Evolutionary conservation across 2,797 vertebrate species (phyloP).

Genomic region (Sebastes itinus): DNA sequence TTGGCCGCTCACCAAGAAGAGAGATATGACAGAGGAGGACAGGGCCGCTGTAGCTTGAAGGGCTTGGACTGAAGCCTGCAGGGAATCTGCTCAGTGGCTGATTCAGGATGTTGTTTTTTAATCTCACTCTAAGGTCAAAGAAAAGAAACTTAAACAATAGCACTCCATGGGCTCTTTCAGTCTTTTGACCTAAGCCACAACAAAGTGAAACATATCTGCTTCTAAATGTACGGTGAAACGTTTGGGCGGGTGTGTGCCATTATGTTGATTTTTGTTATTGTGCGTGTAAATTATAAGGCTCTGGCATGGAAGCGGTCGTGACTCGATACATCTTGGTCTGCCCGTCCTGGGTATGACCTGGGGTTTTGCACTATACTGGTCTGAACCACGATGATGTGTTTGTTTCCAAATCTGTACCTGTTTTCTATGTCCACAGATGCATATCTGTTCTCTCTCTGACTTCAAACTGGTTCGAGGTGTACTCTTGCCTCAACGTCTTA

Average conservation of each 20-base stretch:
- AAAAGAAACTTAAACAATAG: conserved; percentile 34
- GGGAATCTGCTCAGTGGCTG: conserved; percentile 32
- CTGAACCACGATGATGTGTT: conserved; percentile 55
- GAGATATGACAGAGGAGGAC: conserved; percentile 32
- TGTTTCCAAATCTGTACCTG: conserved; percentile 58
- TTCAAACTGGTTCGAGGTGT: conserved; percentile 7
- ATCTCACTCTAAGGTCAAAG: conserved; percentile 33
- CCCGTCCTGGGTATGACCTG: conserved; percentile 35
- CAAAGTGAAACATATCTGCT: conserved; percentile 21
- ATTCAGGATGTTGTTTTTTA: conserved; percentile 38
- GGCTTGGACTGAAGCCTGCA: conserved; percentile 39
- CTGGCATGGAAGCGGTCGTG: conserved; percentile 23
- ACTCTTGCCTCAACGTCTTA: neutral
- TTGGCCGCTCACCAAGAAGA: conserved; percentile 51
- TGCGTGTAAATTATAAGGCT: conserved; percentile 47
- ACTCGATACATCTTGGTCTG: conserved; percentile 31
- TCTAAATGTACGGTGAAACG: conserved; percentile 22
- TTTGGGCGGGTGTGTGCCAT: neutral
- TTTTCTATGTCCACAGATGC: conserved; percentile 45
- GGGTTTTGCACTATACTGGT: conserved; percentile 43
- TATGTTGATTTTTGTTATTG: conserved; percentile 3
- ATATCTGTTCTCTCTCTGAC: conserved; percentile 38
- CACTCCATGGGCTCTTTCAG: neutral
- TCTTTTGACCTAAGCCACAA: conserved; percentile 23
- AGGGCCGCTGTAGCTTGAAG: conserved; percentile 55